A percentile compares a stretch with the other conserved stretches of the same genome.
phyloP scores from a whole-genome alignment of 92 coral and sea anemone genomes.

The Epizoanthus fatuus region DNA sequence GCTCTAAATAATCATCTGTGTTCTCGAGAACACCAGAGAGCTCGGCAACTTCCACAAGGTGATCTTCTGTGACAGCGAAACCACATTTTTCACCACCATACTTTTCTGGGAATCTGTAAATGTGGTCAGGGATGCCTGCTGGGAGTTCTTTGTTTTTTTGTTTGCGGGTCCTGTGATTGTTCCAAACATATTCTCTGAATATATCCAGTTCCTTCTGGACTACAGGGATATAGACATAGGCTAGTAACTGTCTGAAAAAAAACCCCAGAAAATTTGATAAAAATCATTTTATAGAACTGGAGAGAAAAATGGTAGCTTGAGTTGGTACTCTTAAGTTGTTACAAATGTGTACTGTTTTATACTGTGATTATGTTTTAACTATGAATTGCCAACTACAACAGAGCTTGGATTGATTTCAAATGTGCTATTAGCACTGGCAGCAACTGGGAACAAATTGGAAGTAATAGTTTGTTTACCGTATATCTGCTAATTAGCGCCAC shows the following conservation, averaged over 20 bases:
- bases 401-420: too few species aligned
- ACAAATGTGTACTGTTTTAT: too few species aligned
- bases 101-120: slow-evolving; percentile 50
- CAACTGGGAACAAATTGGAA: too few species aligned
- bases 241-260: slow-evolving; percentile 30
- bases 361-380: too few species aligned
- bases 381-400: too few species aligned
- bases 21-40: slow-evolving; percentile 33
- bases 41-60: slow-evolving; percentile 42
- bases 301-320: too few species aligned
- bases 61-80: slow-evolving; percentile 34
- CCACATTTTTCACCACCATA: slow-evolving; percentile 64
- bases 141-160: slow-evolving; percentile 54
- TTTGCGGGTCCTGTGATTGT: slow-evolving; percentile 48
- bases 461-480: too few species aligned
- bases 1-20: slow-evolving; percentile 45
- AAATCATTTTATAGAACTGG: too few species aligned
- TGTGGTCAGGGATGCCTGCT: slow-evolving; percentile 59
- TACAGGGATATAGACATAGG: slow-evolving; percentile 60
- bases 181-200: slow-evolving; percentile 64
- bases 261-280: background rate
- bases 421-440: too few species aligned
- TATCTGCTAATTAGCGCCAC: too few species aligned
- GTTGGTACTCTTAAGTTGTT: too few species aligned
- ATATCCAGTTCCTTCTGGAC: slow-evolving; percentile 66